Evolutionary conservation across 2,888 invertebrate genomes (phyloP), one percentile per base, ranked within the genome.

Genomic region (Diarsia rubi): DNA sequence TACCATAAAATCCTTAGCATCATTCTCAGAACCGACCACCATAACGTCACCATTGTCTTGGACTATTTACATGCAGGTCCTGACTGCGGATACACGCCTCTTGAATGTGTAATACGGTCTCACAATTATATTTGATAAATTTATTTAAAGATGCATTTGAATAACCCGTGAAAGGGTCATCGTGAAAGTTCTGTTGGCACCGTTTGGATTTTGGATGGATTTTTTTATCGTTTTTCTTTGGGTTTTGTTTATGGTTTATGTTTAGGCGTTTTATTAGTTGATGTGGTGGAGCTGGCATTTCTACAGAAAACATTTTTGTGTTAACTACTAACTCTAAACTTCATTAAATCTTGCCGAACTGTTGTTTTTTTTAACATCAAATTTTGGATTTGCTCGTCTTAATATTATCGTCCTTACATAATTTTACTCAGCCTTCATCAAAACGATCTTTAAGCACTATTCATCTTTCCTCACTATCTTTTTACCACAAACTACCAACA

Each of bases 51-150:
- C 93, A 96, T 96, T 96, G 96, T 96, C 88, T 93, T 92, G 88
- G 87, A 87, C 90, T 89, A 94, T 96, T 95, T 94, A 93, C 93
- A 96, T 96, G 93, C 96, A 90, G 82, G 85, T 72, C 90, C 86
- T 87, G 92, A 94, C 93, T 94, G 91, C 96, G 96, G 96, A 96
- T 96, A 95, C 95, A 92, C 96, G 94, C 88, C 90, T 85, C 81
- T 90, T 93, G 96, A 96, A 96, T 96, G 90, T 91, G 87, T 94
- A 96, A 96, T 95, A 94, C 87, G 95, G 92, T 96, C 96, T 93
- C 96, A 96, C 96, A 96, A 95, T 95, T 95, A 95, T 96, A 95
- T 95, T 95, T 96, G 94, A 95, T 95, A 95, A 95, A 95, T 95
- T 94, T 95, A 95, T 95, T 95, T 95, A 94, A 92, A 94, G 91